A percentile compares a stretch with the other conserved stretches of the same genome.
Conservation (phyloP, 2,888 invertebrate genomes). For the Drosophila multiciliata region DNA sequence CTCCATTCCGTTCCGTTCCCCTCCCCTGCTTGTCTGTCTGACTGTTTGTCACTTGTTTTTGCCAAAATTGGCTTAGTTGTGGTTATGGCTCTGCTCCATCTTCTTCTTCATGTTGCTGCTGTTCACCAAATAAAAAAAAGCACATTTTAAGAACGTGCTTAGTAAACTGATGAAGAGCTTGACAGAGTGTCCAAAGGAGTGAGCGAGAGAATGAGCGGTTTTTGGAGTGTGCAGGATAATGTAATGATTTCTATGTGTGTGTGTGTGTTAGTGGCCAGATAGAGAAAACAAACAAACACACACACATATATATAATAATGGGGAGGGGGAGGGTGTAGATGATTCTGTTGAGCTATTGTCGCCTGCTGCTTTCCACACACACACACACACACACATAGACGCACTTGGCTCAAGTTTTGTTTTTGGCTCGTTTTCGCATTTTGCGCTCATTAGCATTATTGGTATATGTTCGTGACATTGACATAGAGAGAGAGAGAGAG, state of each 20-base stretch:
- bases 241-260: constrained; percentile 45
- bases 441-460: constrained; percentile 72
- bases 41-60: constrained; percentile 76
- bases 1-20: constrained; percentile 39
- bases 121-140: constrained; percentile 41
- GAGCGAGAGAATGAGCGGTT: neutral
- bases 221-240: constrained; percentile 57
- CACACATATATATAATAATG: neutral
- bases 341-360: constrained; percentile 19
- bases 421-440: constrained; percentile 70
- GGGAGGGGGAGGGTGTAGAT: neutral
- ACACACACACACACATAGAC: constrained; percentile 3
- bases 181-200: neutral
- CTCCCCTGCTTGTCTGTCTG: constrained; percentile 31
- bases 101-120: constrained; percentile 20
- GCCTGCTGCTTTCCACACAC: constrained; percentile 18
- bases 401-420: constrained; percentile 16
- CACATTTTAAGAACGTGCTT: constrained; percentile 73
- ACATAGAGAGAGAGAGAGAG: neutral
- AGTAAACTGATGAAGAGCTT: constrained; percentile 65
- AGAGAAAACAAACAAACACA: constrained; percentile 9
- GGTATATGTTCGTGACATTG: constrained; percentile 60
- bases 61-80: constrained; percentile 73
- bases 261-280: constrained; percentile 27
- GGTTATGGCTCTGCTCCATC: constrained; percentile 51